Evolutionary conservation across 2,888 invertebrate species (phyloP).

Genomic region (Lepas anatifera): DNA sequence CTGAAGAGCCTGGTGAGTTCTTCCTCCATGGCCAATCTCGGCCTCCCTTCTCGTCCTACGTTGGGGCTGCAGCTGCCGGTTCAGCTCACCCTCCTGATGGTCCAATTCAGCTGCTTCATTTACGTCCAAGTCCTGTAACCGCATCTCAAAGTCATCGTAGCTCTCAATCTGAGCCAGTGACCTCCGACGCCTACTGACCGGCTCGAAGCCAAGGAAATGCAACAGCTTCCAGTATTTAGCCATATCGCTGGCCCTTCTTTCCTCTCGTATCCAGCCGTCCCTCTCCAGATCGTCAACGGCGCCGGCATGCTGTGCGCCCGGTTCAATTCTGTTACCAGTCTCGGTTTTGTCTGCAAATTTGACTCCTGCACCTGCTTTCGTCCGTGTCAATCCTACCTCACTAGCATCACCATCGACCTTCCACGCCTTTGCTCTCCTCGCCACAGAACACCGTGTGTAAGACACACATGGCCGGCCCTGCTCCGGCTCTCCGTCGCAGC

Average conservation of each 20-base stretch:
- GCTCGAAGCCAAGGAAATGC: not conserved
- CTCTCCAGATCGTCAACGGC: not conserved
- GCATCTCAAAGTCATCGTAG: not conserved
- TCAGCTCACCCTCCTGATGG: too few species aligned
- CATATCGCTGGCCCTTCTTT: not conserved
- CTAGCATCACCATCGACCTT: too few species aligned
- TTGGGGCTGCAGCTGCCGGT: too few species aligned
- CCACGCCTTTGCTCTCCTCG: too few species aligned
- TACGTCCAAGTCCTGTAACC: too few species aligned
- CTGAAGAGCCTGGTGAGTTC: too few species aligned
- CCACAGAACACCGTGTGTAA: too few species aligned
- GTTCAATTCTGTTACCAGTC: not conserved
- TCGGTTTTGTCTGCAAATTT: not conserved
- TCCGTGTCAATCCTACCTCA: too few species aligned
- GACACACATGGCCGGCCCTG: not conserved
- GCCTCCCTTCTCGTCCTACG: too few species aligned
- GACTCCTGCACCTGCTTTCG: not conserved
- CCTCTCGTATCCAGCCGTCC: not conserved
- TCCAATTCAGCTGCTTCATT: too few species aligned
- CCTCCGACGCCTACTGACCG: not conserved
- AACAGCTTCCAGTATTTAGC: not conserved
- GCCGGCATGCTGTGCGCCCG: too few species aligned
- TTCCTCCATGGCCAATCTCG: too few species aligned
- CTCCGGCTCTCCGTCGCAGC: not conserved
- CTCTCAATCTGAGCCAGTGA: not conserved